These are phyloP conservation scores for Alectoris magna DNA, from an alignment of 2,797 vertebrate species.

Conservation along the genomic window DNA sequence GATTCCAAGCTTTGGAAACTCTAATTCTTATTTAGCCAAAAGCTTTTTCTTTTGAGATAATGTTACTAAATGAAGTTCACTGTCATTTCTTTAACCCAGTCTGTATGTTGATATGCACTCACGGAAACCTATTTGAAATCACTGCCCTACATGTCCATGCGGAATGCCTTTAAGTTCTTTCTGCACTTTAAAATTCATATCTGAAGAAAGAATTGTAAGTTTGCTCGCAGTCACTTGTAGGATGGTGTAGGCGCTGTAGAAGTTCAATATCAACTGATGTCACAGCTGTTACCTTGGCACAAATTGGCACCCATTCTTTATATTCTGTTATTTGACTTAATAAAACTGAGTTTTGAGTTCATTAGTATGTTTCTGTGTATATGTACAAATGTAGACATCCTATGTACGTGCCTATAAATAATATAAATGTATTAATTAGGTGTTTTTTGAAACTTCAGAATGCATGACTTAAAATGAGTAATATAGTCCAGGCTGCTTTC, in stretches of 20 bases:
- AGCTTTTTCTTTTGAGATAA: not conserved
- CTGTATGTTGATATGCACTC: not conserved
- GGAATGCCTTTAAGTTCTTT: not conserved
- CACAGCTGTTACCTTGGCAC: not conserved
- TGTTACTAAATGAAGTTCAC: not conserved
- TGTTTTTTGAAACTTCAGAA: not conserved
- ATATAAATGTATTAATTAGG: not conserved
- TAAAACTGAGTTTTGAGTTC: not conserved
- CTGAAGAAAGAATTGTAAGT: not conserved
- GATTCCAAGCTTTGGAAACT: slow-evolving; percentile 1
- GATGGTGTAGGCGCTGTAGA: not conserved
- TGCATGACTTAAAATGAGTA: not conserved
- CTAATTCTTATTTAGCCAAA: not conserved
- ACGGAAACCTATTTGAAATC: not conserved
- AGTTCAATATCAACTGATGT: not conserved
- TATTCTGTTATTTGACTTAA: accelerated
- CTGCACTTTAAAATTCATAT: not conserved
- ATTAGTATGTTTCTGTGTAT: not conserved
- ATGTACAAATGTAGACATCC: not conserved
- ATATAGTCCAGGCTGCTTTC: not conserved
- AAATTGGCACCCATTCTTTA: not conserved
- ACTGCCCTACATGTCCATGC: not conserved
- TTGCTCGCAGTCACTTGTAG: not conserved
- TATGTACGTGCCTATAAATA: not conserved
- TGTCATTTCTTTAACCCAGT: not conserved